phyloP scores from a whole-genome alignment of 2,888 invertebrate species.

The Branchinecta sandiegonensis region DNA sequence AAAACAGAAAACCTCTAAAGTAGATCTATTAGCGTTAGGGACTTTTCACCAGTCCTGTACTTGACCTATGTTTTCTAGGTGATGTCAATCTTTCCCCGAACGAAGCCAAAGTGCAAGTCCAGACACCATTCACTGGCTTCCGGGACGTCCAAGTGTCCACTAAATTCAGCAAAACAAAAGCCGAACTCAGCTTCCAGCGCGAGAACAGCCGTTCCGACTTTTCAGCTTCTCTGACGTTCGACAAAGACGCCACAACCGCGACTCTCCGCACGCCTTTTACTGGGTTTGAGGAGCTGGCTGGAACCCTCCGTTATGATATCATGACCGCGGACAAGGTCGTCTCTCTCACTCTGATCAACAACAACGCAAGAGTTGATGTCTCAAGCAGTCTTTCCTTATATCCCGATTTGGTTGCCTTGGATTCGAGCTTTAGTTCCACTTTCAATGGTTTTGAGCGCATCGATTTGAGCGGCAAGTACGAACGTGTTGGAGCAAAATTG shows the following conservation, averaged over 20 bases:
- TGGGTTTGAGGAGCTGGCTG: conserved; percentile 18
- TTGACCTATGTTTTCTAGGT: neutral
- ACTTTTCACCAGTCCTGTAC: too few species aligned
- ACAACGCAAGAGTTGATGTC: conserved; percentile 20
- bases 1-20: too few species aligned
- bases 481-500: conserved; percentile 14
- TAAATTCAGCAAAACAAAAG: conserved; percentile 16
- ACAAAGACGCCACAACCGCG: conserved; percentile 14
- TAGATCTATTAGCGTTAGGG: too few species aligned
- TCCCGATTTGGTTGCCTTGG: conserved; percentile 1
- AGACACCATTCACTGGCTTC: conserved; percentile 24
- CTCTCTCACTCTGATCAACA: conserved; percentile 19
- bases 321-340: conserved; percentile 12
- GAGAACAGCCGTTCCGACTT: conserved; percentile 19
- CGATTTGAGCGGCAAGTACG: conserved; percentile 18
- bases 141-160: conserved; percentile 20
- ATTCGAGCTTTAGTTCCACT: conserved; percentile 17
- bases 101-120: conserved; percentile 21
- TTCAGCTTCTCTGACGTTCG: conserved; percentile 18
- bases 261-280: conserved; percentile 23
- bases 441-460: conserved; percentile 19
- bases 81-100: conserved; percentile 19
- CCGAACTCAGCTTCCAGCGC: conserved; percentile 18
- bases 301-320: conserved; percentile 12
- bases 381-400: conserved; percentile 13